Evolutionary conservation across 2,113 vertebrate species (phyloP).

Genomic region (Plestiodon gilberti): DNA sequence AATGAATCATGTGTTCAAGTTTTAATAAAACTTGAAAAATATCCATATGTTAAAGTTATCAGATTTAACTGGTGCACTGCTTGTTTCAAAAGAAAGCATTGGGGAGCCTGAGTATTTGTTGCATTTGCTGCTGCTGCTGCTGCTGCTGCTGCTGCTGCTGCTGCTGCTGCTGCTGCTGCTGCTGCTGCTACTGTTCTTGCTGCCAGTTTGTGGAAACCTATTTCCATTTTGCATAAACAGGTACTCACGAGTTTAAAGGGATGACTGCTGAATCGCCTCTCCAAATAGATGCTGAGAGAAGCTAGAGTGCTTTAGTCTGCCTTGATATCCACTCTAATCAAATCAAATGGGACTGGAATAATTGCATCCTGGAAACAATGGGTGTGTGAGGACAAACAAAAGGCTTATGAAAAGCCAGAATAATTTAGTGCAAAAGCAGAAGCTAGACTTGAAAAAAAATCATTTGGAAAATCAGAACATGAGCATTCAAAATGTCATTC

Average conservation of each 20-base stretch:
- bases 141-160: no score
- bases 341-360: constrained; percentile 57
- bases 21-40: constrained; percentile 7
- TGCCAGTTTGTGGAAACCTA: constrained; percentile 30
- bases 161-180: neutral
- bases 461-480: constrained; percentile 51
- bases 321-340: constrained; percentile 50
- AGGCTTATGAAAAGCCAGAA: constrained; percentile 34
- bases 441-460: constrained; percentile 34
- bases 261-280: constrained; percentile 21
- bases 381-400: constrained; percentile 39
- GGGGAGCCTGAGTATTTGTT: constrained; percentile 21
- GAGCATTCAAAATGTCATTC: constrained; percentile 34
- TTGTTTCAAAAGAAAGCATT: constrained; percentile 3
- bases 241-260: constrained; percentile 31
- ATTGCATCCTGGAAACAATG: constrained; percentile 49
- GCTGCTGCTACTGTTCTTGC: constrained; percentile 19
- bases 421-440: constrained; percentile 30
- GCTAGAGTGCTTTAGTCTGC: constrained; percentile 38
- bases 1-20: constrained; percentile 12
- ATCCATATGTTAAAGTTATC: neutral
- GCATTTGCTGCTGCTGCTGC: neutral
- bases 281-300: constrained; percentile 50
- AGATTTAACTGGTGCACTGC: neutral
- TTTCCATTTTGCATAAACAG: constrained; percentile 55